phyloP scores from a whole-genome alignment of 1,140 invertebrate genomes.

The Bombus balteatus region DNA sequence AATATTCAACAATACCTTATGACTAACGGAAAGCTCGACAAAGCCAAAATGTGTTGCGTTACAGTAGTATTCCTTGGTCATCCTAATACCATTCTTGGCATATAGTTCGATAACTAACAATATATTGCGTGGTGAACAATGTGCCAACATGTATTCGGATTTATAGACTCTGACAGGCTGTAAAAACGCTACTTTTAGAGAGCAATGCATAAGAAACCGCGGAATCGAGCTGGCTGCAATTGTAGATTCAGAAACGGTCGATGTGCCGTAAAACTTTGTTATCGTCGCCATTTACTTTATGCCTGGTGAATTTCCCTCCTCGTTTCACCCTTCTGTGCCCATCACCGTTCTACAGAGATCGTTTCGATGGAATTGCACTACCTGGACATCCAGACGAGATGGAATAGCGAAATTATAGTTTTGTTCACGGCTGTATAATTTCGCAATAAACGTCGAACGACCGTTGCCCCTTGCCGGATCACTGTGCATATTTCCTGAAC shows the following conservation, averaged over 20 bases:
- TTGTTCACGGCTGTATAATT: constrained; percentile 63
- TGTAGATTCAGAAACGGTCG: constrained; percentile 30
- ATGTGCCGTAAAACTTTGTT: constrained; percentile 53
- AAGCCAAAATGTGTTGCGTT: neutral
- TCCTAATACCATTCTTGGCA: neutral
- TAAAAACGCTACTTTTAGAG: neutral
- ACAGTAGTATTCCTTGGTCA: neutral
- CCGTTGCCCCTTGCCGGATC: constrained; percentile 51
- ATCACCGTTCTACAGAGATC: neutral
- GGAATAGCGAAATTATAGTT: constrained; percentile 64
- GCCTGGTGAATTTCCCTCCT: constrained; percentile 14
- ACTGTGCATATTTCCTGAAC: constrained; percentile 59
- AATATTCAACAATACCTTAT: neutral
- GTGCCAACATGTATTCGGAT: neutral
- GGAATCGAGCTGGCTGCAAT: constrained; percentile 7
- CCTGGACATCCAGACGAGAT: neutral
- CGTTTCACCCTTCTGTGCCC: neutral
- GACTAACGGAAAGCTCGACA: too few species aligned
- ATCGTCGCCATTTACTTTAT: constrained; percentile 37
- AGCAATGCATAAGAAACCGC: neutral
- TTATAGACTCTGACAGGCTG: neutral
- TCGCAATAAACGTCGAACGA: constrained; percentile 58
- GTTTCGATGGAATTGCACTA: constrained; percentile 7
- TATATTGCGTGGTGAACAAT: neutral
- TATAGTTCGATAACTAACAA: neutral